These are phyloP conservation scores for roundworm (Caenorhabditis elegans) DNA, from an alignment of 1,140 invertebrate species.

Conservation along the genomic window DNA sequence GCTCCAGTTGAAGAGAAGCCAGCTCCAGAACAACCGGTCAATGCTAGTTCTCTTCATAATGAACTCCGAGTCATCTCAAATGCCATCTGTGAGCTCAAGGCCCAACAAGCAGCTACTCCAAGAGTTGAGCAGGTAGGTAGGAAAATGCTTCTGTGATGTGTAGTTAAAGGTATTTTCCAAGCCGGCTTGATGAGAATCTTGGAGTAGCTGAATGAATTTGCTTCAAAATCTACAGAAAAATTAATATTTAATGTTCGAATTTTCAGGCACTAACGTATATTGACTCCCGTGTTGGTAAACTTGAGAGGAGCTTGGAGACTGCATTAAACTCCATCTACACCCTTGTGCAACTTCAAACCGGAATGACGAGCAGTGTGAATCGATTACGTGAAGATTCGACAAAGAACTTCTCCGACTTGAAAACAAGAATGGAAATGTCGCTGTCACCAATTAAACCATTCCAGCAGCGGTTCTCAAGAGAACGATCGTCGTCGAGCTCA, in stretches of 20 bases:
- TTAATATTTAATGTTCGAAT: background rate
- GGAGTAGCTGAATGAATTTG: too few species aligned
- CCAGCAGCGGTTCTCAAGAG: background rate
- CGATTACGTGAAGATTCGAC: conserved; percentile 44
- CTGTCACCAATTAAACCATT: background rate
- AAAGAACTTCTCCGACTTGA: conserved; percentile 41
- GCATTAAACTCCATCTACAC: conserved; percentile 64
- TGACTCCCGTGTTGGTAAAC: conserved; percentile 54
- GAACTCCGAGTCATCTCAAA: background rate
- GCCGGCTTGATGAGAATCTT: too few species aligned
- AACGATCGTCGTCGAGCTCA: too few species aligned
- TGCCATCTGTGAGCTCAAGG: background rate
- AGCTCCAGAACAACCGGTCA: conserved; percentile 16
- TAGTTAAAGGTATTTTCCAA: background rate
- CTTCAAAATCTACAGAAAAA: too few species aligned
- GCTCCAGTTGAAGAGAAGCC: background rate
- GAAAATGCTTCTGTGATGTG: background rate
- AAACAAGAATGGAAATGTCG: background rate
- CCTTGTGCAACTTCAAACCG: conserved; percentile 60
- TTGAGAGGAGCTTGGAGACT: conserved; percentile 66
- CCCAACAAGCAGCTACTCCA: background rate
- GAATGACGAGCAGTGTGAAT: conserved; percentile 55
- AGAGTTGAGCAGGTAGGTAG: conserved; percentile 16
- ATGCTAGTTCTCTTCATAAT: background rate
- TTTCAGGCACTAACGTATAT: conserved; percentile 53